Percentiles rank a stretch among this genome's conserved stretches.
Conservation (phyloP, 2,888 invertebrate genomes). For the Drosophila antonietae region DNA sequence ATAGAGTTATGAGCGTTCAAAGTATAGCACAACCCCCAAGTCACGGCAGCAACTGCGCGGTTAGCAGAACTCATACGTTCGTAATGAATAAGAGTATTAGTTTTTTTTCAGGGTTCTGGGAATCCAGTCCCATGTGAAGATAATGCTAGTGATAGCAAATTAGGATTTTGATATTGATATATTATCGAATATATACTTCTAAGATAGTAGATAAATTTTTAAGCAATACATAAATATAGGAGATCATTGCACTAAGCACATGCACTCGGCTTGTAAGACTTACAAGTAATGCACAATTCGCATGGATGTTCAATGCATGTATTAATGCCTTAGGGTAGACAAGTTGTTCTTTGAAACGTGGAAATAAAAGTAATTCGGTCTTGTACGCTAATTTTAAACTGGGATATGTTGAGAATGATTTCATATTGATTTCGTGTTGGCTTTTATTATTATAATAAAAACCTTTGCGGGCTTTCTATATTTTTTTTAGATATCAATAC, state of each 20-base stretch:
- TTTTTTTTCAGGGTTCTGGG: no score
- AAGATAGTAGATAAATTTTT: not conserved
- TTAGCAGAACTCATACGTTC: no score
- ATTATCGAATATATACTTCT: no score
- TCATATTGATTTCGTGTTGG: not conserved
- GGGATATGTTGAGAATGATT: not conserved
- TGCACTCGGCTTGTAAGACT: slow-evolving; percentile 41
- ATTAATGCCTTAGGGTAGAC: not conserved
- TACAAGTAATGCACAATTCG: slow-evolving; percentile 20
- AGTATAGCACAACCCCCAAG: no score
- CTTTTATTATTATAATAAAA: not conserved
- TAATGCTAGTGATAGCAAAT: not conserved
- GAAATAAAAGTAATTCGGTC: not conserved
- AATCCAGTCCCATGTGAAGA: no score
- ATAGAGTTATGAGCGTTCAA: no score
- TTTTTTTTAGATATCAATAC: not conserved
- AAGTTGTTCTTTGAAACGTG: not conserved
- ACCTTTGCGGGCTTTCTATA: not conserved
- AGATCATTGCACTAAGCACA: slow-evolving; percentile 42
- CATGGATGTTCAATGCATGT: slow-evolving; percentile 37
- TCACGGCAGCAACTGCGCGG: no score
- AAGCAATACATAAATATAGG: slow-evolving; percentile 11
- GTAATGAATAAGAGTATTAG: no score
- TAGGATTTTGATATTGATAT: not conserved
- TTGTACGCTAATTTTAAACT: not conserved